These are phyloP conservation scores for Wasmannia auropunctata DNA, from an alignment of 1,140 invertebrate species.

Conservation along the genomic window DNA sequence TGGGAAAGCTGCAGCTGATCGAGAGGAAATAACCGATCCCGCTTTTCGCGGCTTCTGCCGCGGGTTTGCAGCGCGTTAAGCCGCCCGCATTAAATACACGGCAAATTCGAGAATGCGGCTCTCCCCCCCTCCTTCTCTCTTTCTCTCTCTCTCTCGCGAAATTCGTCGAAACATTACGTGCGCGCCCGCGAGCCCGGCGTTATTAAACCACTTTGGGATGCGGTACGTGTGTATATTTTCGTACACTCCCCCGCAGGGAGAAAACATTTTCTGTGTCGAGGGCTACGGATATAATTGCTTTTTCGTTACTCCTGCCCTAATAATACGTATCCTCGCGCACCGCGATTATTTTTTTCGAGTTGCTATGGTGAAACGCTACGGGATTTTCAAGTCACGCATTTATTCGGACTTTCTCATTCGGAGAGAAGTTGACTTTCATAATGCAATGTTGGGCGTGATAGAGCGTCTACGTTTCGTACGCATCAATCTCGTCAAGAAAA, in stretches of 20 bases:
- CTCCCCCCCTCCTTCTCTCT: too few relatives aligned
- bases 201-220: slow-evolving; percentile 40
- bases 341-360: not conserved
- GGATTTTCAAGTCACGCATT: not conserved
- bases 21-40: slow-evolving; percentile 40
- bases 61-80: slow-evolving; percentile 35
- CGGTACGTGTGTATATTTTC: not conserved
- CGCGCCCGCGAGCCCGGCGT: not conserved
- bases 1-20: slow-evolving; percentile 57
- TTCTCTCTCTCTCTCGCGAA: not conserved
- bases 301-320: slow-evolving; percentile 12
- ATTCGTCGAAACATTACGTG: not conserved
- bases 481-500: not conserved
- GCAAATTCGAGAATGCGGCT: slow-evolving; percentile 16
- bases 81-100: slow-evolving; percentile 46
- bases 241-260: not conserved
- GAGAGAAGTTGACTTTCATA: not conserved
- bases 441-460: not conserved
- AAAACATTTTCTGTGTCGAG: slow-evolving; percentile 7
- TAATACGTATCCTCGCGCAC: not conserved
- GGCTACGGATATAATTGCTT: not conserved
- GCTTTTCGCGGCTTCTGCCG: slow-evolving; percentile 33
- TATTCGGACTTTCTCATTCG: not conserved
- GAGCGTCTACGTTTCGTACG: too few relatives aligned
- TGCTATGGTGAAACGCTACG: not conserved